Evolutionary conservation across 2,888 invertebrate species (phyloP), one percentile per base, ranked within the genome.

Genomic region (Pristionchus arcanus): DNA sequence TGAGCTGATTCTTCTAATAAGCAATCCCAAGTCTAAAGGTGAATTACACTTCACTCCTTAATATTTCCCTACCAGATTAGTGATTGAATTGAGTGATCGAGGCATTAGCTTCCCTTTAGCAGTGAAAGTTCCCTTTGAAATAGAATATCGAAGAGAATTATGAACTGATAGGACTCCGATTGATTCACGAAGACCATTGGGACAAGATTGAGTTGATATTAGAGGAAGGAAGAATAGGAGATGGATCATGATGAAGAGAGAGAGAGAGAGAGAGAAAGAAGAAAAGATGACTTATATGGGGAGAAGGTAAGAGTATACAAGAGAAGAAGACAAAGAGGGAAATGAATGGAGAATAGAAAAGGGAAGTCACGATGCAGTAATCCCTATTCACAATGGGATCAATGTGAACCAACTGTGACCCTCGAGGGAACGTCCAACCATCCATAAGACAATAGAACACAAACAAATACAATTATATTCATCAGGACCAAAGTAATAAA

Each of bases 1-100:
- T 89, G 89, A 7, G 89, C 89, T 25, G 42, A 49, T 28, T 37
- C 15, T n/a, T 59, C 89, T 15, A 89, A 34, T 28, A 63, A 59
- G 42, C 89, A 89, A 83, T 89, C 66, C 89, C 89, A 89, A 15
- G 63, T 66, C 89, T 89, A 63, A 55, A 74, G 59, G 2, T 55
- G 2, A 9, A 28, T 34, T 31, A 34, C 21, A 11, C 11, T 53
- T 19, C 1, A 0, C 34, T 15, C 71, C 34, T 7, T 19, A 34
- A 21, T 9, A 85, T 16, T 3, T 25, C 15, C 9, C 68, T 49
- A 87, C 87, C 66, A 87, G 68, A 68, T 66, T 49, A 13, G 68
- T 7, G 21, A 87, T 66, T 9, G 42, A 68, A 87, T 0, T 68
- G 49, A 25, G 3, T 19, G 87, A 59, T n/a, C 19, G 31, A 37